Evolutionary conservation across 2,113 vertebrate species (phyloP).

Genomic region (Calypte anna): DNA sequence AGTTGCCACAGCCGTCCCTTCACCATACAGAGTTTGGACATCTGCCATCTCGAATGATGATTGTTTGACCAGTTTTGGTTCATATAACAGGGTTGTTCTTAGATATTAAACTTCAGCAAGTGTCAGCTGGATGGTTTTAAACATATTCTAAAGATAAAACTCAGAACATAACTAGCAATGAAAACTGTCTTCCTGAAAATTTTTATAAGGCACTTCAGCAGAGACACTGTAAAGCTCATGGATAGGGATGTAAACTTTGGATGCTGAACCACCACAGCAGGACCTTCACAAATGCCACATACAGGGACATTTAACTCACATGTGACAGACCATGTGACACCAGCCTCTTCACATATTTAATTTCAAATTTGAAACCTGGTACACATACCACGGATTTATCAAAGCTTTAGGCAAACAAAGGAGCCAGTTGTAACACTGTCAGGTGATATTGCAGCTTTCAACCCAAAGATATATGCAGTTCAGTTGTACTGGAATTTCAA

Average conservation of each 20-base stretch:
- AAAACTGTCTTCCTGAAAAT: neutral
- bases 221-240: neutral
- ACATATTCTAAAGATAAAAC: neutral
- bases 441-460: neutral
- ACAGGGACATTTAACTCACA: neutral
- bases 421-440: neutral
- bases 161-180: neutral
- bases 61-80: neutral
- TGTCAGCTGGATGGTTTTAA: conserved; percentile 4
- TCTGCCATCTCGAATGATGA: neutral
- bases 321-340: neutral
- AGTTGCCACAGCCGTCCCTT: neutral
- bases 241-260: neutral
- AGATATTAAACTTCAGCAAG: neutral
- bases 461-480: neutral
- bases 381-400: neutral
- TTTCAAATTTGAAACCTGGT: neutral
- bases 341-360: neutral
- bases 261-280: neutral
- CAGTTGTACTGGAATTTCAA: neutral
- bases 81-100: neutral
- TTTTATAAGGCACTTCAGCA: neutral
- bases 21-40: neutral
- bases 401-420: neutral
- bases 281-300: neutral